Conservation (phyloP, 2,797 vertebrate genomes). For the Aselliscus stoliczkanus region DNA sequence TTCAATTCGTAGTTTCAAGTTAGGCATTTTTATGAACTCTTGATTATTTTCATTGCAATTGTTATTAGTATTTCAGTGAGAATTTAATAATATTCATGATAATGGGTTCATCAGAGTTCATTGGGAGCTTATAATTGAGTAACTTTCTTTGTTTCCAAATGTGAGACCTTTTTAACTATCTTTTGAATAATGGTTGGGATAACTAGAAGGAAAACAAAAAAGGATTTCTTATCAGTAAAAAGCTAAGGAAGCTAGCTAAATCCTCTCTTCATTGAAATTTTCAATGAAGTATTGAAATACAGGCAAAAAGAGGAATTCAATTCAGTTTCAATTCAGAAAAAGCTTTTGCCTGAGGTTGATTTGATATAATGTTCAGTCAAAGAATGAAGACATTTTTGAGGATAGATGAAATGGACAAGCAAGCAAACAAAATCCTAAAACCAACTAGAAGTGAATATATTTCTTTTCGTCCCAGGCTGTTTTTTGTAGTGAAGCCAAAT, state of each 20-base stretch:
- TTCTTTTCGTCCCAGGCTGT: background rate
- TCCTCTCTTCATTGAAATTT: conserved; percentile 48
- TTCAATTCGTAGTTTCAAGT: background rate
- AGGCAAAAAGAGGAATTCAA: conserved; percentile 27
- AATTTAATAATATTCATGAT: conserved; percentile 26
- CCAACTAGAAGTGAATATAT: conserved; percentile 17
- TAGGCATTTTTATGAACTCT: background rate
- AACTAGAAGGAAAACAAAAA: conserved; percentile 24
- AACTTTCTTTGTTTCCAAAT: background rate
- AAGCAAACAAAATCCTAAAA: conserved; percentile 60
- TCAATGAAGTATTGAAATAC: conserved; percentile 49
- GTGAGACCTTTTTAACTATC: conserved; percentile 25
- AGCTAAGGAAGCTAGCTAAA: conserved; percentile 6
- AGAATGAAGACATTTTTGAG: conserved; percentile 53
- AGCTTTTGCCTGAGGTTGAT: conserved; percentile 34
- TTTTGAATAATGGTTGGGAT: background rate
- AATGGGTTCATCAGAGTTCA: background rate
- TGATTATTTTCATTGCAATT: background rate
- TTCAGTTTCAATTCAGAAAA: conserved; percentile 1
- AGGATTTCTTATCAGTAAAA: conserved; percentile 5
- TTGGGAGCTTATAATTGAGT: background rate
- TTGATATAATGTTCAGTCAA: conserved; percentile 34
- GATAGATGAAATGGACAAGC: conserved; percentile 36
- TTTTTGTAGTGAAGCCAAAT: conserved; percentile 56
- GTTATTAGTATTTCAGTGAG: conserved; percentile 24